Base-by-base conservation (phyloP, 2,113 vertebrate species). In the Montifringilla adamsi region DNA sequence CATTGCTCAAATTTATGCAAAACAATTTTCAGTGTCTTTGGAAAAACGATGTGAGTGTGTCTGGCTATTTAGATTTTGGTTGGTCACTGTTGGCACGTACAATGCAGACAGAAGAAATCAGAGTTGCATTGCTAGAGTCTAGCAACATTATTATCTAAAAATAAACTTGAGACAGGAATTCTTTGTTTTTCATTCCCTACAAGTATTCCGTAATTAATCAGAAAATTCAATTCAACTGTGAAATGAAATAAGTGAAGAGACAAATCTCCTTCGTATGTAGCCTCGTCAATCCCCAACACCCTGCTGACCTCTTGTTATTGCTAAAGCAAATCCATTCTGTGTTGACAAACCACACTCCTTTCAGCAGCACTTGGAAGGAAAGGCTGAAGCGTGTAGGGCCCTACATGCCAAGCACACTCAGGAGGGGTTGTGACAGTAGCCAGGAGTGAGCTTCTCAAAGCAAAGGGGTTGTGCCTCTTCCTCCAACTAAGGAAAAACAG, bases 31-130 rank as follows among this genome's bases (percentile, higher is more conserved):
- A 37, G 12, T 53, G 19, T 47, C n/a, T 76, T 33, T 68, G 49
- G 37, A 33, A 68, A 89, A 79, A 60, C 19, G 7, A 2, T 35
- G 30, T 11, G 7, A 63, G 31, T 44, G 6, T 39, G 68, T 4
- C 8, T 56, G 66, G 20, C 62, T 82, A 6, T 39, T 87, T 82
- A 52, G 31, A 43, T 70, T 89, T 35, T 64, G 26, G 4, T 87
- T 58, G 13, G 23, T 84, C 47, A 5, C 16, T 23, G 63, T 84
- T 58, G 19, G 39, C 39, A 26, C 0, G 0, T 82, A 46, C 7
- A 41, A 13, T 4, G 10, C 15, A 84, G 58, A 41, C 13, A 27
- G 39, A 84, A 92, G 83, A 63, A 26, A 52, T 59, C 23, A 15
- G 44, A 79, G 20, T 62, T 85, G 8, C 23, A 4, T 66, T 73